Evolutionary conservation across 2,797 vertebrate species (phyloP).

Genomic region (Poeciliopsis turneri): DNA sequence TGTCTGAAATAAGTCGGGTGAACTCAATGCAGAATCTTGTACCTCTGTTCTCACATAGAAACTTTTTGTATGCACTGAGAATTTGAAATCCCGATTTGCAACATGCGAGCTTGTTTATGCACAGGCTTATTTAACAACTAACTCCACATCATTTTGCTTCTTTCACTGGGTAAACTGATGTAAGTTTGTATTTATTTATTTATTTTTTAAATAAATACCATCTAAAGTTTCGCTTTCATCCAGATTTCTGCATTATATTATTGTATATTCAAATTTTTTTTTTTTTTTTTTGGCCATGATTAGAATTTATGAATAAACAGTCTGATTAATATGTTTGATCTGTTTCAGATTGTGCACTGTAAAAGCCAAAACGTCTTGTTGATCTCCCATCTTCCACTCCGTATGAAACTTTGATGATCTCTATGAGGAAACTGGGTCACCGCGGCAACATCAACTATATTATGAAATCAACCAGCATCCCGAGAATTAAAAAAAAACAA

Average conservation of each 20-base stretch:
- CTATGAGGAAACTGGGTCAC: constrained; percentile 63
- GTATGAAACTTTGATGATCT: constrained; percentile 67
- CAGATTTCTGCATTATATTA: neutral
- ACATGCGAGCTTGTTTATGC: neutral
- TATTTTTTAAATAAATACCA: neutral
- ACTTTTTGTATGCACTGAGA: neutral
- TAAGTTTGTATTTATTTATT: neutral
- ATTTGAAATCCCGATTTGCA: neutral
- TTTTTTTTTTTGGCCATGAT: neutral
- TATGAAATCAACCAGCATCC: constrained; percentile 33
- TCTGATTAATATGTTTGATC: neutral
- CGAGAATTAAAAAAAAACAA: constrained; percentile 10
- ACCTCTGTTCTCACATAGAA: neutral
- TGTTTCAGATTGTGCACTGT: constrained; percentile 21
- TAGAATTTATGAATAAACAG: neutral
- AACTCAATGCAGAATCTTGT: neutral
- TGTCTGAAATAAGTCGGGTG: neutral
- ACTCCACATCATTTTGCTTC: neutral
- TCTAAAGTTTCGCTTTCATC: neutral
- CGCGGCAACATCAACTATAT: constrained; percentile 44
- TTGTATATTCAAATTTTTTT: neutral
- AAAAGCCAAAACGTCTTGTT: constrained; percentile 45
- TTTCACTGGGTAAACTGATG: neutral
- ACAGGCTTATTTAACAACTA: neutral
- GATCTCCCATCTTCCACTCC: constrained; percentile 38